Evolutionary conservation across 2,797 vertebrate species (phyloP), one percentile per base, ranked within the genome.

Genomic region (Cirrhinus mrigala): DNA sequence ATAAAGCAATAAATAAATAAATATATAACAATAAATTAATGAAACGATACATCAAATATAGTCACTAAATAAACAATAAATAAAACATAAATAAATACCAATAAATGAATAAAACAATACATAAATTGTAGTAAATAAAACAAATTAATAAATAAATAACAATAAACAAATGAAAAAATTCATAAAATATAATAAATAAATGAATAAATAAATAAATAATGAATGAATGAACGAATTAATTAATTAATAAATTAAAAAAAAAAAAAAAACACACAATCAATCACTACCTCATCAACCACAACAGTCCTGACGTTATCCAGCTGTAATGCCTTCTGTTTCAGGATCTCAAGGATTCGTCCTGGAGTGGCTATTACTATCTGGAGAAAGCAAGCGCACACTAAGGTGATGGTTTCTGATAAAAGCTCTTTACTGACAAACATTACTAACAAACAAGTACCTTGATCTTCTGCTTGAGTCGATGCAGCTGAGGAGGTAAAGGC

Each of bases 361-460:
- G 98, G 98, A 4, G 98, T 99, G 50, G 97, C 98, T 58, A 99
- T 98, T 90, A 97, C 93, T 82, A 99, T 94, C 98, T 99, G 52
- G 46, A 85, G 77, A 64, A 68, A 60, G 16, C 86, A 76, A 85
- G 6, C 16, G 48, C 48, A 8, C 4, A 73, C 1, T 15, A 12
- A 22, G 6, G 3, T 24, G 22, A 27, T 64, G 40, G 22, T 54
- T 40, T 22, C 5, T 44, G 24, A 40, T 29, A 24, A n/a, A 44
- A 62, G 33, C 20, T 69, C 14, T 79, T 50, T 54, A 40, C 18
- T 22, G 9, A 12, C 44, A 60, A 52, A 27, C 52, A 16, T 50
- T n/a, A n/a, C 9, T 24, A n/a, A 27, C 22, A 6, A 27, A 64
- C 58, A 48, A 14, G 20, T 92, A 99, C 98, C 96, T 99, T 98